Conservation (phyloP, 2,797 vertebrate species). For the Sebastes diploproa region DNA sequence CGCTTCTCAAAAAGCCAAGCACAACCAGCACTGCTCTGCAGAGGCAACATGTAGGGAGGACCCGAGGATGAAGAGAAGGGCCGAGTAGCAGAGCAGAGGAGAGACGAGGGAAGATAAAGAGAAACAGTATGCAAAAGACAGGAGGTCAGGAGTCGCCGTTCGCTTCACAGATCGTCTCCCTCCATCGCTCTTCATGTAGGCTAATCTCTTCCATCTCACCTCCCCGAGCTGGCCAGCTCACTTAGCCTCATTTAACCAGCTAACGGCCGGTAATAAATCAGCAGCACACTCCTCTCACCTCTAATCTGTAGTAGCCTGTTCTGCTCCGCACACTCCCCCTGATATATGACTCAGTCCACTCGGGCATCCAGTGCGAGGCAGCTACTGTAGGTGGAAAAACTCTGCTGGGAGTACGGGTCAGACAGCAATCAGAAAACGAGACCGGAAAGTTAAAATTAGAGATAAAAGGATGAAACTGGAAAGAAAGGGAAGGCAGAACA, state of each 20-base stretch:
- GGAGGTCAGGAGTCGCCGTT: constrained; percentile 39
- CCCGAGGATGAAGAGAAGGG: background rate
- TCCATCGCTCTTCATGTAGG: constrained; percentile 60
- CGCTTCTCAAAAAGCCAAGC: background rate
- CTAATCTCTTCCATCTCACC: constrained; percentile 76
- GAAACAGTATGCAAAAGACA: constrained; percentile 9
- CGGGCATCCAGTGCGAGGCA: constrained; percentile 1
- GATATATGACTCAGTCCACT: constrained; percentile 57
- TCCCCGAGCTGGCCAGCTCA: constrained; percentile 58
- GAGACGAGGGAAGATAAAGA: constrained; percentile 12
- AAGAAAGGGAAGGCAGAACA: background rate
- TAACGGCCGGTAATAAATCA: constrained; percentile 72
- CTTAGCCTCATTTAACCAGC: constrained; percentile 76
- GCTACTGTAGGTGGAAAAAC: constrained; percentile 16
- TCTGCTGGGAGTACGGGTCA: background rate
- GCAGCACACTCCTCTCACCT: constrained; percentile 51
- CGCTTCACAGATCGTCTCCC: constrained; percentile 43
- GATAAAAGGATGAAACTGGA: background rate
- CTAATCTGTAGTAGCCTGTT: constrained; percentile 52
- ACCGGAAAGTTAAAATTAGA: background rate
- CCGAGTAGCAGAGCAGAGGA: background rate
- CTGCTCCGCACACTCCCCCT: constrained; percentile 37
- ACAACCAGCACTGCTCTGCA: background rate
- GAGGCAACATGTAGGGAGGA: background rate
- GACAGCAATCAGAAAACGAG: background rate